phyloP scores from a whole-genome alignment of 2,797 vertebrate species.

The Myoxocephalus aenaeus region DNA sequence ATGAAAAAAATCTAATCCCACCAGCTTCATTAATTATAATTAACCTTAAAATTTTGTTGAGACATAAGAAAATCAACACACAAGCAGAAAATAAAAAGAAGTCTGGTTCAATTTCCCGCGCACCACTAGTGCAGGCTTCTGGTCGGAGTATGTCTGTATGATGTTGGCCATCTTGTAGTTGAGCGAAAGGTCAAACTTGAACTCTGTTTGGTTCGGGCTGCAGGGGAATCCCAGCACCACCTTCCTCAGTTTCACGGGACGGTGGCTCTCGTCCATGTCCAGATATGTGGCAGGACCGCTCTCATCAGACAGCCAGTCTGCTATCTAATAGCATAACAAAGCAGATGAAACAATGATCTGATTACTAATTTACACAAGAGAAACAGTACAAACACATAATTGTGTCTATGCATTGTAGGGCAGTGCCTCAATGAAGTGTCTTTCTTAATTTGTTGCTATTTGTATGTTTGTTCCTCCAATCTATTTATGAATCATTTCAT shows the following conservation, averaged over 20 bases:
- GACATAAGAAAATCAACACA: not conserved
- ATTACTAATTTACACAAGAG: not conserved
- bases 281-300: constrained; percentile 88
- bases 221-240: constrained; percentile 95
- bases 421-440: not conserved
- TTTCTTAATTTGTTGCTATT: not conserved
- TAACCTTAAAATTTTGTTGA: not conserved
- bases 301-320: constrained; percentile 94
- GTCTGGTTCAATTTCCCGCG: constrained; percentile 26
- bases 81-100: not conserved
- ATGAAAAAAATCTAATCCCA: not conserved
- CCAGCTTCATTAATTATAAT: not conserved
- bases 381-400: not conserved
- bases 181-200: constrained; percentile 96
- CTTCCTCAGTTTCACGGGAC: constrained; percentile 96
- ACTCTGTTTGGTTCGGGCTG: constrained; percentile 90
- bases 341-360: constrained; percentile 16
- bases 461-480: not conserved
- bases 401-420: not conserved
- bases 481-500: no score
- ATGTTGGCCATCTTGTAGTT: constrained; percentile 95
- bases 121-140: constrained; percentile 96
- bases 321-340: constrained; percentile 79
- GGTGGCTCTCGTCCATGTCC: constrained; percentile 93
- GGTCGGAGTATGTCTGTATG: constrained; percentile 95